Conservation (phyloP, 2,888 invertebrate genomes). For the Geophilus truncorum region DNA sequence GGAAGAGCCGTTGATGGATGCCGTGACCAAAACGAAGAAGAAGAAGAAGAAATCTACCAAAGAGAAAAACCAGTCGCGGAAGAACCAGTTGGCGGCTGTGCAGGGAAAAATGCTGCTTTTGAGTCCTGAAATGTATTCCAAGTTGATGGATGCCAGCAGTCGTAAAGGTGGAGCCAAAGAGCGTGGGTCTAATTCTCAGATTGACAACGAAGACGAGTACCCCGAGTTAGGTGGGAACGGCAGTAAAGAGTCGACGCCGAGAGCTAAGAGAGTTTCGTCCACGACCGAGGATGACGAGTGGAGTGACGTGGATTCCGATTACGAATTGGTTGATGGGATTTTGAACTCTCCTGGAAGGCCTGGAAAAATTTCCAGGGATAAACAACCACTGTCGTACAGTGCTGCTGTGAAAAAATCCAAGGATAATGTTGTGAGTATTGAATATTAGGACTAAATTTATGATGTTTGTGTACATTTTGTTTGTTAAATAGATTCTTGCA, state of each 20-base stretch:
- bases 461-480: not conserved
- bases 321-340: not conserved
- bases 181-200: not conserved
- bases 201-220: not conserved
- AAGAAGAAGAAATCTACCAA: not conserved
- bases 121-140: slow-evolving; percentile 29
- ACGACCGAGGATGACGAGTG: not conserved
- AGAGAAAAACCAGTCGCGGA: slow-evolving; percentile 3
- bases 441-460: not conserved
- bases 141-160: not conserved
- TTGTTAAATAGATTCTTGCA: not conserved
- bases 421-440: not conserved
- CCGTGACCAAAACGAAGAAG: not conserved
- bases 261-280: not conserved
- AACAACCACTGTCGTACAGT: not conserved
- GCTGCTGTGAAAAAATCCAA: not conserved
- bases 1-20: not conserved
- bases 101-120: slow-evolving; percentile 29
- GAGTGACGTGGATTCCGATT: slow-evolving; percentile 31
- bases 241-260: not conserved
- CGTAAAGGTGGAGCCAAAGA: not conserved
- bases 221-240: not conserved
- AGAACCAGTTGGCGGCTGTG: not conserved
- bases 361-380: not conserved
- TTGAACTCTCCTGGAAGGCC: not conserved